phyloP scores from a whole-genome alignment of 2,888 invertebrate genomes.

The Crocallis elinguaria region DNA sequence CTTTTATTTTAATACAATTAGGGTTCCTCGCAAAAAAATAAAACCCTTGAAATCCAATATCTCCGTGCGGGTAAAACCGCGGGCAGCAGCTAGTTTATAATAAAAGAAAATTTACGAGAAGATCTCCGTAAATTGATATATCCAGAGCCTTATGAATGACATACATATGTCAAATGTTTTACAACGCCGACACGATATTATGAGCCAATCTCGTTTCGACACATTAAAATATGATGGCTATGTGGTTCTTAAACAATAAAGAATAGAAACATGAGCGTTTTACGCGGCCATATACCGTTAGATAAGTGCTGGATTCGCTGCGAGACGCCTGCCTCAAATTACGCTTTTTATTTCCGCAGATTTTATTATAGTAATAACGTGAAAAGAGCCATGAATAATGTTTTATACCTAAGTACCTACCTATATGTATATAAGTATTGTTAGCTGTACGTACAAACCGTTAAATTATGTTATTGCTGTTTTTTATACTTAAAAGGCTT shows the following conservation, averaged over 20 bases:
- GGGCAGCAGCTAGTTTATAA: too few species aligned
- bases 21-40: too few species aligned
- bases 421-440: slow-evolving; percentile 11
- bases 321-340: slow-evolving; percentile 70
- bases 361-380: slow-evolving; percentile 75
- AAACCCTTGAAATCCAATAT: too few species aligned
- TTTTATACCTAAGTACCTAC: slow-evolving; percentile 29
- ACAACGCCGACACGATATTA: slow-evolving; percentile 18
- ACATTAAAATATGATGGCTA: slow-evolving; percentile 32
- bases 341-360: slow-evolving; percentile 70
- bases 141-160: not conserved
- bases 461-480: too few species aligned
- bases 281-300: slow-evolving; percentile 49
- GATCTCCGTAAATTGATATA: too few species aligned
- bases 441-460: slow-evolving; percentile 10
- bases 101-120: too few species aligned
- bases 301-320: slow-evolving; percentile 58
- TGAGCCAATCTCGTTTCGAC: slow-evolving; percentile 20
- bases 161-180: slow-evolving; percentile 5
- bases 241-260: slow-evolving; percentile 30
- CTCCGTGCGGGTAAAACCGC: too few species aligned
- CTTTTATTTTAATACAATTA: too few species aligned
- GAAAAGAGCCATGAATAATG: slow-evolving; percentile 63
- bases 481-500: too few species aligned
- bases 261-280: slow-evolving; percentile 49